Conservation (phyloP, 2,797 vertebrate species). For the Halcyon chelicuti region DNA sequence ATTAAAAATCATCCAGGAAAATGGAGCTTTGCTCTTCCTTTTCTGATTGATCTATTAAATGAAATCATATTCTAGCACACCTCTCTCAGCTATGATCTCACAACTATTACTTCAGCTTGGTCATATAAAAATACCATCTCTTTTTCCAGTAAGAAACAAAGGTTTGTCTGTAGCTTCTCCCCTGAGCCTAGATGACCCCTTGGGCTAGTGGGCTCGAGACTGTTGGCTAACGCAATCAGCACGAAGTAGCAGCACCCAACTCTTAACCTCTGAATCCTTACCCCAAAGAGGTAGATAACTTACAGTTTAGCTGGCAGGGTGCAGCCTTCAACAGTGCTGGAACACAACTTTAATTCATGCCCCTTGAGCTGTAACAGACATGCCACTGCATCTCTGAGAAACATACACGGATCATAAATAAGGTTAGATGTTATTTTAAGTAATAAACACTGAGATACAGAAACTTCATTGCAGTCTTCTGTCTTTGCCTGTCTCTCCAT, state of each 20-base stretch:
- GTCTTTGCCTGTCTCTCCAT: constrained; percentile 30
- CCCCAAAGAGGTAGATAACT: constrained; percentile 40
- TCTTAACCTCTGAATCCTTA: constrained; percentile 54
- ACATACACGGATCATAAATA: constrained; percentile 47
- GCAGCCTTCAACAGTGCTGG: constrained; percentile 14
- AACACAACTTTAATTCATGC: constrained; percentile 43
- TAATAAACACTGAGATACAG: constrained; percentile 56
- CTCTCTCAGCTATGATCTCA: constrained; percentile 51
- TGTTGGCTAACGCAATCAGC: not conserved
- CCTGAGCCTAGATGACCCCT: constrained; percentile 25
- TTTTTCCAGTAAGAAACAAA: constrained; percentile 37
- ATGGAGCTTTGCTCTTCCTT: not conserved
- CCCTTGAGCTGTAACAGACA: constrained; percentile 53
- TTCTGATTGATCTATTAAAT: constrained; percentile 34
- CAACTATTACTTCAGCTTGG: constrained; percentile 37
- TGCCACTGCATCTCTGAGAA: constrained; percentile 46
- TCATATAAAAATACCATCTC: constrained; percentile 23
- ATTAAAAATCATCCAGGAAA: constrained; percentile 6
- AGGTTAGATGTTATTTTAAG: constrained; percentile 66
- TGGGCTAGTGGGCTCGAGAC: not conserved
- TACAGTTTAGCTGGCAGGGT: constrained; percentile 38
- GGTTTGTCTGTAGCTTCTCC: constrained; percentile 57
- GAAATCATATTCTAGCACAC: constrained; percentile 25
- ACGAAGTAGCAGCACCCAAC: not conserved
- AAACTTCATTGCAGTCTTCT: constrained; percentile 55